These are phyloP conservation scores for Scolopax bukidnonensis DNA, from an alignment of 2,797 vertebrate genomes.

Conservation along the genomic window DNA sequence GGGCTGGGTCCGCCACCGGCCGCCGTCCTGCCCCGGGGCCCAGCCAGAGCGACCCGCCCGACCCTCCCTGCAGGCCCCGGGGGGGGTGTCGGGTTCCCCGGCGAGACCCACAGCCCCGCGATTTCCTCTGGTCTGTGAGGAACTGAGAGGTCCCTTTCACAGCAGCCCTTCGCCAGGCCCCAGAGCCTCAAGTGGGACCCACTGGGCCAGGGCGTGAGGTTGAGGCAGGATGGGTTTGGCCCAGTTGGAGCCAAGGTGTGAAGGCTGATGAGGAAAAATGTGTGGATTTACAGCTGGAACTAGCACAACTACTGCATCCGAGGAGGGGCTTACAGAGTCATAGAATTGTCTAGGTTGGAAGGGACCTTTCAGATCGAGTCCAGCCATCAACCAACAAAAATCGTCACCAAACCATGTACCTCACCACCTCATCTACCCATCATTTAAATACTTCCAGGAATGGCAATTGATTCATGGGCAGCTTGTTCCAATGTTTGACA, in stretches of 20 bases:
- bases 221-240: neutral
- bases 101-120: neutral
- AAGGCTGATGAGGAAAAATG: neutral
- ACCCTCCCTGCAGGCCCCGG: neutral
- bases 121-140: neutral
- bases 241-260: neutral
- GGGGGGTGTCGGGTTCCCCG: neutral
- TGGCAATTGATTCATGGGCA: neutral
- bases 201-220: fast-evolving
- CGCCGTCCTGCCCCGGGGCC: no score
- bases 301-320: neutral
- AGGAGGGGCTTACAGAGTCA: neutral
- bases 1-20: neutral
- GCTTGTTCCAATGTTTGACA: neutral
- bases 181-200: neutral
- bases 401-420: neutral
- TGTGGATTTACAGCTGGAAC: neutral
- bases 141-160: neutral
- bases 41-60: neutral
- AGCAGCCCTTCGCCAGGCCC: neutral
- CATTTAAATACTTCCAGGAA: neutral
- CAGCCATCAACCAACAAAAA: neutral
- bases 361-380: neutral
- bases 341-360: neutral
- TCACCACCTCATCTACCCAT: neutral